These are phyloP conservation scores for Dexiosoma caninum DNA, from an alignment of 2,888 invertebrate genomes.

Conservation along the genomic window DNA sequence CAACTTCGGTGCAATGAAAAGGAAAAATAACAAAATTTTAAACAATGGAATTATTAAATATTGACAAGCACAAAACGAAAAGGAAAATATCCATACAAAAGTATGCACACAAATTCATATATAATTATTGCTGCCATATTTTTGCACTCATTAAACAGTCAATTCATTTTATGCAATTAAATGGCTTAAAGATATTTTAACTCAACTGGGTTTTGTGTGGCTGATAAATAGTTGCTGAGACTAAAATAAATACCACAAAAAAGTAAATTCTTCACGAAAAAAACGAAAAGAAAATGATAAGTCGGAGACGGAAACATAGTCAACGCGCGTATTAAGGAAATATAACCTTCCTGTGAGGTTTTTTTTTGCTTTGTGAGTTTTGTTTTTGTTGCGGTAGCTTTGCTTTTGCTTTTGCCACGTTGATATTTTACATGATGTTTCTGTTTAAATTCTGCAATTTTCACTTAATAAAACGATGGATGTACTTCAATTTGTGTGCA, in stretches of 20 bases:
- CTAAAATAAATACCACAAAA: background rate
- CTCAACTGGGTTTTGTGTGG: background rate
- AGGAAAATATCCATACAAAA: background rate
- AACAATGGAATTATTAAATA: slow-evolving; percentile 38
- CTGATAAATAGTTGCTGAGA: background rate
- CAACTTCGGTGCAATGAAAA: slow-evolving; percentile 63
- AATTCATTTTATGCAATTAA: background rate
- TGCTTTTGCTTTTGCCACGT: background rate
- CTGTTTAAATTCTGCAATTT: slow-evolving; percentile 31
- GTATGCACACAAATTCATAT: background rate
- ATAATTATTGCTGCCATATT: background rate
- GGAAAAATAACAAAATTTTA: slow-evolving; percentile 41
- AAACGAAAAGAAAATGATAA: slow-evolving; percentile 1
- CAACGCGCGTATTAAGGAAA: slow-evolving; percentile 65
- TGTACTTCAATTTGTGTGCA: slow-evolving; percentile 43
- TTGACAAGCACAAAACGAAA: background rate
- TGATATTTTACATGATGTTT: slow-evolving; percentile 15
- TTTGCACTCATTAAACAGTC: background rate
- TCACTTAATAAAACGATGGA: slow-evolving; percentile 38
- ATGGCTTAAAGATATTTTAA: no score
- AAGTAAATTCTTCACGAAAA: no score
- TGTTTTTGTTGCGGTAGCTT: background rate
- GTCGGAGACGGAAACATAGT: slow-evolving; percentile 57
- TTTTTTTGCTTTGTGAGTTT: slow-evolving; percentile 4
- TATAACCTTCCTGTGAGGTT: slow-evolving; percentile 66